phyloP scores from a whole-genome alignment of 64 coral and sea anemone genomes.

The Catalaphyllia jardinei region DNA sequence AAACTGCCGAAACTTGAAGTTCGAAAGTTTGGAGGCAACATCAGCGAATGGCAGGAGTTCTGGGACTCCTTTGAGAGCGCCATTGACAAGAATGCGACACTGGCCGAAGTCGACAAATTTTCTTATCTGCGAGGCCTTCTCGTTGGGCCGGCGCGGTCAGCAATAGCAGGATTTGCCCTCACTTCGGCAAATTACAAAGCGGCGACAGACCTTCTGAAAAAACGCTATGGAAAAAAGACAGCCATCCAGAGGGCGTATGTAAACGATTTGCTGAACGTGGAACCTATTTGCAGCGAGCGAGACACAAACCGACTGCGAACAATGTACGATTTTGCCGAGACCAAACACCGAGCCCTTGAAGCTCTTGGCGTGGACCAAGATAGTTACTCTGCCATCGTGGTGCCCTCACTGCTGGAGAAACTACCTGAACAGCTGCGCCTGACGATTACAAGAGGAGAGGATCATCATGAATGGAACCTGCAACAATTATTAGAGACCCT shows the following conservation, averaged over 20 bases:
- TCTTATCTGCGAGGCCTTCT: background rate
- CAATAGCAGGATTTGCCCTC: background rate
- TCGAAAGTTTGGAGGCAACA: constrained; percentile 12
- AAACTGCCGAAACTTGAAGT: constrained; percentile 16
- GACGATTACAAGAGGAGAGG: constrained; percentile 37
- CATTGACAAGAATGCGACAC: background rate
- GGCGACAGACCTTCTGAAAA: background rate
- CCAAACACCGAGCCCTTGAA: constrained; percentile 63
- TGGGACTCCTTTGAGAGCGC: constrained; percentile 49
- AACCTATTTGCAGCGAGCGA: constrained; percentile 11
- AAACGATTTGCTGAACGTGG: constrained; percentile 13
- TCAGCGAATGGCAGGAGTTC: constrained; percentile 22
- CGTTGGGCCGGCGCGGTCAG: background rate
- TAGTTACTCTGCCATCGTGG: constrained; percentile 33
- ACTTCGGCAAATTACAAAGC: constrained; percentile 1
- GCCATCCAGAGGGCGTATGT: constrained; percentile 20
- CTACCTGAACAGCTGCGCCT: constrained; percentile 35
- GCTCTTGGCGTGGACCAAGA: constrained; percentile 38
- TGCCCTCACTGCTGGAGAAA: constrained; percentile 18
- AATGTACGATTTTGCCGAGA: constrained; percentile 49
- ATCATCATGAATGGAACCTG: constrained; percentile 43
- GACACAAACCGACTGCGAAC: constrained; percentile 5
- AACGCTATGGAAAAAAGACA: background rate
- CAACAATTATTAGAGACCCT: background rate
- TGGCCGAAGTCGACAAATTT: constrained; percentile 23